Evolutionary conservation across 2,797 vertebrate species (phyloP).

Genomic region (Sebastes nivosus): DNA sequence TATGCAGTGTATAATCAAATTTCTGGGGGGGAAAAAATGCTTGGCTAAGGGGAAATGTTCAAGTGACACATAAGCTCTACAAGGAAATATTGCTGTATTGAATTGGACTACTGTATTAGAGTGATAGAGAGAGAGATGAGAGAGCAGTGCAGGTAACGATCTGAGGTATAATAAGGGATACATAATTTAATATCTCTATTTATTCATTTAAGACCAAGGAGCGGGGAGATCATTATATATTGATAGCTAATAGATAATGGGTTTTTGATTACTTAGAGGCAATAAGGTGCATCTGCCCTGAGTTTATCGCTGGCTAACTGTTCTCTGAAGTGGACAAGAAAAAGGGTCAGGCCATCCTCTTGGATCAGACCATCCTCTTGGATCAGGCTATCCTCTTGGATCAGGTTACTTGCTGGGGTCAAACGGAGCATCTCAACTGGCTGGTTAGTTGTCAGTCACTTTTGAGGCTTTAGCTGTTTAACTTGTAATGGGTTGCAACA

Average conservation of each 20-base stretch:
- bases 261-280: slow-evolving; percentile 40
- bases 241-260: slow-evolving; percentile 47
- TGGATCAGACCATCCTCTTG: not conserved
- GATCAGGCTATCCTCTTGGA: not conserved
- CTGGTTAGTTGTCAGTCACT: not conserved
- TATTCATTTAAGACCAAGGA: slow-evolving; percentile 55
- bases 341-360: not conserved
- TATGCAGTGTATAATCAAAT: slow-evolving; percentile 75
- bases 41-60: slow-evolving; percentile 64
- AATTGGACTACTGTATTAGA: slow-evolving; percentile 14
- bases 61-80: slow-evolving; percentile 47
- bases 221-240: slow-evolving; percentile 41
- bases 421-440: slow-evolving; percentile 22
- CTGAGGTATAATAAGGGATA: slow-evolving; percentile 52
- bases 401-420: slow-evolving; percentile 34
- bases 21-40: slow-evolving; percentile 51
- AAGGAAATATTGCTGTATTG: slow-evolving; percentile 53
- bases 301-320: not conserved
- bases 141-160: slow-evolving; percentile 36
- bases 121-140: not conserved
- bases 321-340: slow-evolving; percentile 15
- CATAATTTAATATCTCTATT: slow-evolving; percentile 67
- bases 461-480: slow-evolving; percentile 26
- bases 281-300: not conserved
- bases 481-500: not conserved